These are phyloP conservation scores for Hydrolagus affinis DNA, from an alignment of 2,113 vertebrate species.

Conservation along the genomic window DNA sequence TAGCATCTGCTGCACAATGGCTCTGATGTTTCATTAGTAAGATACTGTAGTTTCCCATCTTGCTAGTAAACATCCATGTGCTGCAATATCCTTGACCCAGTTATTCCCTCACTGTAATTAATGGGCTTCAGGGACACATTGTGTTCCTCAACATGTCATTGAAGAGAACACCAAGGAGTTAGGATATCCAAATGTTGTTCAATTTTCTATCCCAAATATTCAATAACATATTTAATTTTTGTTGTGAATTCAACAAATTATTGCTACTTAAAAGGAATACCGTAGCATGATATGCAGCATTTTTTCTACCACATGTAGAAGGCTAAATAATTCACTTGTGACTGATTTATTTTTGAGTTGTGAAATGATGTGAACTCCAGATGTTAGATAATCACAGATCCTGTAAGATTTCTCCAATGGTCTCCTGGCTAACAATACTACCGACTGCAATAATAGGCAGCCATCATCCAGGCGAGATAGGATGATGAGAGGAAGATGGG, in stretches of 20 bases:
- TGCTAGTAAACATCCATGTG: neutral
- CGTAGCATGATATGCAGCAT: no score
- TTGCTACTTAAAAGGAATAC: neutral
- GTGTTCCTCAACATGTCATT: slow-evolving; percentile 10
- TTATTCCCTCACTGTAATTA: slow-evolving; percentile 10
- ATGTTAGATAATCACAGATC: no score
- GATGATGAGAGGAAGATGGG: no score
- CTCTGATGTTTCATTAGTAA: neutral
- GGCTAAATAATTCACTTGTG: neutral
- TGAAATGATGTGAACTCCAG: neutral
- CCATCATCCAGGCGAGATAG: no score
- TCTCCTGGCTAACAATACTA: no score
- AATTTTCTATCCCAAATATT: neutral
- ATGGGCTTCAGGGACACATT: neutral
- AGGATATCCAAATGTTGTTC: slow-evolving; percentile 10
- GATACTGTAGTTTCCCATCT: neutral
- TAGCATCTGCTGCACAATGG: neutral
- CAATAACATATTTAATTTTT: neutral
- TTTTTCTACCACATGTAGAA: neutral
- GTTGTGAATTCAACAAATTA: slow-evolving; percentile 15
- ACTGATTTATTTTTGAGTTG: neutral
- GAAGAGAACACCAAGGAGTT: neutral
- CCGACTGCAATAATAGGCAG: no score
- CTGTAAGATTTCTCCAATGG: no score
- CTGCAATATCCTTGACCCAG: slow-evolving; percentile 6